A percentile compares a stretch with the other conserved stretches of the same genome.
Conservation (phyloP, 2,888 invertebrate species). For the Lasius platythorax region DNA sequence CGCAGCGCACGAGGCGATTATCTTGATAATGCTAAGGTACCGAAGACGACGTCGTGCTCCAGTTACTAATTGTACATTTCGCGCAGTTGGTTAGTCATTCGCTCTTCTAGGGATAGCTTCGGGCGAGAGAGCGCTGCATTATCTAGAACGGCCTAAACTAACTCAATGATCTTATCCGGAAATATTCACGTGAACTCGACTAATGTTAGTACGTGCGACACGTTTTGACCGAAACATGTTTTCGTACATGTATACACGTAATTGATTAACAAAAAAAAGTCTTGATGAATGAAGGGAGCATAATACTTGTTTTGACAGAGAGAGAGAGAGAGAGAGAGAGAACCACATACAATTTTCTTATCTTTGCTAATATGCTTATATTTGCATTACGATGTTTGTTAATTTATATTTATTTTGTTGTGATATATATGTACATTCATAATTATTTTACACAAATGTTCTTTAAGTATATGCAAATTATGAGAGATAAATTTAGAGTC, state of each 20-base stretch:
- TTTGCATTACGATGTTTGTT: neutral
- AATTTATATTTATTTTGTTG: neutral
- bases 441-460: neutral
- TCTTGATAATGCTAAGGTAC: conserved; percentile 73
- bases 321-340: neutral
- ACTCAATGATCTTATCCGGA: conserved; percentile 15
- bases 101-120: conserved; percentile 7
- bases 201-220: neutral
- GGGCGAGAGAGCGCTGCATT: conserved; percentile 17
- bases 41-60: conserved; percentile 73
- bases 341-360: neutral
- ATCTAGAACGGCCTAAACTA: conserved; percentile 9
- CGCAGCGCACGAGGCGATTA: conserved; percentile 67
- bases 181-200: conserved; percentile 7
- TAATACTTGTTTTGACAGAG: neutral
- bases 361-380: neutral
- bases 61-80: conserved; percentile 79
- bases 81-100: conserved; percentile 78
- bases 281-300: neutral
- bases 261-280: neutral
- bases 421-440: neutral
- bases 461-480: no score
- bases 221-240: neutral
- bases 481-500: neutral
- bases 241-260: neutral